Evolutionary conservation across 2,888 invertebrate genomes (phyloP).

Genomic region (Serripes groenlandicus): DNA sequence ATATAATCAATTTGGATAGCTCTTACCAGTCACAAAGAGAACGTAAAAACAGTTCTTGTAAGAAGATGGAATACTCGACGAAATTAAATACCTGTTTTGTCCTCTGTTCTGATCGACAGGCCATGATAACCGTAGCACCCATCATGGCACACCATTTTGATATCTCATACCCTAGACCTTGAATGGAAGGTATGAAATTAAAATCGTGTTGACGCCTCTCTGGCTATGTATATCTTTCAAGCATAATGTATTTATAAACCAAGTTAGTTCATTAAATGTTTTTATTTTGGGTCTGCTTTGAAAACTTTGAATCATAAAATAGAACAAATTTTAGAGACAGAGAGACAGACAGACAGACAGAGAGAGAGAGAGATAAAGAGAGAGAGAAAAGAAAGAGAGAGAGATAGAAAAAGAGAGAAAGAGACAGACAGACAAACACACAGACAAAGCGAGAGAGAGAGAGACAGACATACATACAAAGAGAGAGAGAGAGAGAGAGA

Average conservation of each 20-base stretch:
- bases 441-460: too few relatives aligned
- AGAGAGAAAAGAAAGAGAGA: too few relatives aligned
- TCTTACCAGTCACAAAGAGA: not conserved
- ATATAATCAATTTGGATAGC: too few relatives aligned
- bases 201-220: not conserved
- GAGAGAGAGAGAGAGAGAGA: too few relatives aligned
- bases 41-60: not conserved
- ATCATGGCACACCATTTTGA: constrained; percentile 75
- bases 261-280: not conserved
- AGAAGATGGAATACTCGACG: not conserved
- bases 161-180: constrained; percentile 73
- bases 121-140: constrained; percentile 73
- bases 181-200: not conserved
- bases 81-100: constrained; percentile 60
- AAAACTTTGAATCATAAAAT: too few relatives aligned
- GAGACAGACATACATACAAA: too few relatives aligned
- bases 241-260: not conserved
- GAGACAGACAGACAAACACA: too few relatives aligned
- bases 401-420: too few relatives aligned
- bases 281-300: not conserved
- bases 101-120: constrained; percentile 73
- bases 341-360: too few relatives aligned
- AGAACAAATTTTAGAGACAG: too few relatives aligned
- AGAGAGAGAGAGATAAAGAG: too few relatives aligned
- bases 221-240: not conserved